These are phyloP conservation scores for Linyphia triangularis DNA, from an alignment of 2,888 invertebrate species.

Conservation along the genomic window DNA sequence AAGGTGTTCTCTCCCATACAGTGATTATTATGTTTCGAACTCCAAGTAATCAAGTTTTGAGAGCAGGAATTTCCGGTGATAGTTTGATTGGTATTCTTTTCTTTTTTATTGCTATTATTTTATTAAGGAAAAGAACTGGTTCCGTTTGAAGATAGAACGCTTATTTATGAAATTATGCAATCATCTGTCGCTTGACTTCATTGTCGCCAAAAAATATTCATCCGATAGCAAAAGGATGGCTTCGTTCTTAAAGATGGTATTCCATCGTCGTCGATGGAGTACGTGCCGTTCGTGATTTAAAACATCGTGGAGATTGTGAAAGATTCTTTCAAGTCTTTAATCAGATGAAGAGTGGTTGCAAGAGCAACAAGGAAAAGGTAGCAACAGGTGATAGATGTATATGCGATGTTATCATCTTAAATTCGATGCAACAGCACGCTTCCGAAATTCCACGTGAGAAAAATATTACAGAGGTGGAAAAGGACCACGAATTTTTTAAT, in stretches of 20 bases:
- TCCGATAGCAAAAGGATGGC: neutral
- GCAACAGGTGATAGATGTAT: neutral
- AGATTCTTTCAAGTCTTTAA: constrained; percentile 7
- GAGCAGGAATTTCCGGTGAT: constrained; percentile 47
- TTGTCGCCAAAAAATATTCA: neutral
- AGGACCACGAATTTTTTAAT: neutral
- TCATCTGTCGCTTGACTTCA: neutral
- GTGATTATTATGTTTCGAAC: constrained; percentile 41
- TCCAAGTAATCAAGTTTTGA: constrained; percentile 41
- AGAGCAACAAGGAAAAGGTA: neutral
- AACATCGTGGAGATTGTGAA: neutral
- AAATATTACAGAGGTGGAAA: neutral
- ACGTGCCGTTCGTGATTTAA: neutral
- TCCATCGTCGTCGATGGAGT: too few relatives aligned
- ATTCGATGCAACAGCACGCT: neutral
- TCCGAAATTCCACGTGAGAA: neutral
- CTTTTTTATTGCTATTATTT: neutral
- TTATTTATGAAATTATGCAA: neutral
- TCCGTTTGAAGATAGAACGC: neutral
- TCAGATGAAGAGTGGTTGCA: neutral
- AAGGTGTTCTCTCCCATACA: constrained; percentile 1
- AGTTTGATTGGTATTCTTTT: constrained; percentile 3
- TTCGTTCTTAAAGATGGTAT: too few relatives aligned
- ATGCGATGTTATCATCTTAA: neutral
- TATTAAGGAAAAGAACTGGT: constrained; percentile 32